Evolutionary conservation across 2,888 invertebrate genomes (phyloP), one percentile per base, ranked within the genome.

Genomic region (Morpho helenor): DNA sequence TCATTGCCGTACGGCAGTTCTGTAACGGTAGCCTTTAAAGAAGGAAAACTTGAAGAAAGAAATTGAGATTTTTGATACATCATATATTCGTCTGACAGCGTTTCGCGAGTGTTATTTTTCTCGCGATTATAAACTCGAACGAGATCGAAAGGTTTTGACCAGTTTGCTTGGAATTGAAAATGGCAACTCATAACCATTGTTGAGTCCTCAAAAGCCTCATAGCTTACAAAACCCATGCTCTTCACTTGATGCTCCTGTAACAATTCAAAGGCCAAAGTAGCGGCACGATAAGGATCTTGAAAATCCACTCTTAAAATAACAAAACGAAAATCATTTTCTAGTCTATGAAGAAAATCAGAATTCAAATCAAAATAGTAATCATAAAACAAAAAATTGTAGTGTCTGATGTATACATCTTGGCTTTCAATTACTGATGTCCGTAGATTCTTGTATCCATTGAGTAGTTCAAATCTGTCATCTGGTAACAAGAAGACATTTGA

Each of bases 1-100:
- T 83, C 93, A n/a, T 83, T 79, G 54, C 94, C 93, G 66, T 95
- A 96, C 0, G 95, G 94, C 52, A 96, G 70, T 70, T 95, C 94
- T 0, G 95, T 72, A 0, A 93, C 92, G 65, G 92, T 91, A 1
- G 93, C 92, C 49, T 92, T 89, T 52, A 95, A 73, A 0, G 84
- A 77, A 16, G 85, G 80, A 22, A 94, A 83, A 59, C 91, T 87
- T 0, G 91, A 88, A 70, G 91, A 94, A 0, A 92, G 90, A 52
- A 93, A 93, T 48, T 87, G 76, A 0, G 89, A 92, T 65, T 89
- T 86, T 66, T 0, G 91, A 77, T 49, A 49, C 60, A 49, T 56
- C 40, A 44, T 49, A 10, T 52, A 8, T 52, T 16, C n/a, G n/a
- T n/a, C n/a, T n/a, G n/a, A n/a, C n/a, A n/a, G n/a, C n/a, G n/a